A percentile compares a stretch with the other conserved stretches of the same genome.
These are phyloP conservation scores for Chloroceryle aenea DNA, from an alignment of 2,113 vertebrate genomes.

Conservation along the genomic window DNA sequence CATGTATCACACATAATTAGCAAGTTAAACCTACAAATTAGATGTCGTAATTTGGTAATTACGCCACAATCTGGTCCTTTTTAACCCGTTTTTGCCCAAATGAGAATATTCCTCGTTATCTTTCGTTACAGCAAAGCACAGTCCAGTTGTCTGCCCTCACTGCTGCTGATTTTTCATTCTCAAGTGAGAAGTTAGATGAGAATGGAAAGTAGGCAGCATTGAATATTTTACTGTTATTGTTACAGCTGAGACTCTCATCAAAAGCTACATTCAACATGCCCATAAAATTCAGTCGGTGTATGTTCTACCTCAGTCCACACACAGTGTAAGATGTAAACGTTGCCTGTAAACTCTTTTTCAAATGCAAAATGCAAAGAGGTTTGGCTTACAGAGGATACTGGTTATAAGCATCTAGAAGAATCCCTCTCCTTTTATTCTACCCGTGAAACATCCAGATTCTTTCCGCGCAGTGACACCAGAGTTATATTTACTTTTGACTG, in stretches of 20 bases:
- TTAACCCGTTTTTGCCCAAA: constrained; percentile 38
- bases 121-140: background rate
- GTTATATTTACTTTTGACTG: background rate
- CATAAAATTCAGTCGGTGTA: background rate
- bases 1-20: constrained; percentile 58
- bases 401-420: background rate
- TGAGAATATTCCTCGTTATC: fast-evolving
- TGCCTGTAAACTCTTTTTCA: background rate
- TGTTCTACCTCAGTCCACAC: background rate
- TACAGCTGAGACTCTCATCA: background rate
- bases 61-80: constrained; percentile 40
- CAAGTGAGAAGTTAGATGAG: background rate
- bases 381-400: background rate
- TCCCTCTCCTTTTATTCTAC: background rate
- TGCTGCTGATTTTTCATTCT: background rate
- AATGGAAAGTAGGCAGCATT: background rate
- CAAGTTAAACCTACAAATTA: constrained; percentile 68
- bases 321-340: background rate
- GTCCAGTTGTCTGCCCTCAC: background rate
- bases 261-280: background rate
- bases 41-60: constrained; percentile 57
- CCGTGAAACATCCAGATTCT: background rate
- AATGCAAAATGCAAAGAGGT: background rate
- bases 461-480: background rate
- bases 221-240: background rate